Evolutionary conservation across 2,113 vertebrate genomes (phyloP).

Genomic region (Spilogale gracilis): DNA sequence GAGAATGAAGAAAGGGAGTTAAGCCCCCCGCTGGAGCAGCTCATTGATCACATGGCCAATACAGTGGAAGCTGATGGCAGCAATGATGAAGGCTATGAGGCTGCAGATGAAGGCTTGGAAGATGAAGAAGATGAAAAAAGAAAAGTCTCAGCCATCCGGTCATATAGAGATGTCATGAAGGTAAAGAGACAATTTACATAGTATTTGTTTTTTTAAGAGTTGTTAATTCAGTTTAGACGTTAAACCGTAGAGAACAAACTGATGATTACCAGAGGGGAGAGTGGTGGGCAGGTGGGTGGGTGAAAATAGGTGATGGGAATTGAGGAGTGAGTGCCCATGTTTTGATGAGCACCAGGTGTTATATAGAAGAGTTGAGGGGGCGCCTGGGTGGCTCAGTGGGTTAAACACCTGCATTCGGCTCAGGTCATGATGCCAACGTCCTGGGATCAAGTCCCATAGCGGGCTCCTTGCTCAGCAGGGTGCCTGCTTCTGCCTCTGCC

Average conservation of each 20-base stretch:
- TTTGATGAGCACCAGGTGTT: too few species aligned
- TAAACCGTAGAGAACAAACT: background rate
- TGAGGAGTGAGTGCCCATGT: too few species aligned
- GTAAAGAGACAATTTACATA: constrained; percentile 84
- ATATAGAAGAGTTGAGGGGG: too few species aligned
- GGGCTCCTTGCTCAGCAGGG: too few species aligned
- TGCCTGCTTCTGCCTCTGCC: too few species aligned
- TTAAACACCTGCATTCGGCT: too few species aligned
- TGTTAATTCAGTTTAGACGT: background rate
- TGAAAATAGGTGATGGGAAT: background rate
- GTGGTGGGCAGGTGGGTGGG: background rate
- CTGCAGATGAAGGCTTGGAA: constrained; percentile 94
- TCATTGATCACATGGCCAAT: constrained; percentile 98
- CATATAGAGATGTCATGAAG: constrained; percentile 96
- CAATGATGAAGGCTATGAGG: constrained; percentile 96
- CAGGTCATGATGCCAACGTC: too few species aligned
- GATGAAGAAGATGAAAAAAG: constrained; percentile 87
- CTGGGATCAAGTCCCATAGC: too few species aligned
- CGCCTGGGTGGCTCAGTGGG: too few species aligned
- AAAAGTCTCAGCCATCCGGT: constrained; percentile 85
- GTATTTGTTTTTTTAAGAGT: background rate
- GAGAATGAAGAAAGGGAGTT: constrained; percentile 97
- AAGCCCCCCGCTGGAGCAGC: constrained; percentile 96
- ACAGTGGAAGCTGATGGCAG: constrained; percentile 90
- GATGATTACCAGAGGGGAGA: background rate